phyloP scores from a whole-genome alignment of 2,113 vertebrate genomes.

The Microcebus jonahi region DNA sequence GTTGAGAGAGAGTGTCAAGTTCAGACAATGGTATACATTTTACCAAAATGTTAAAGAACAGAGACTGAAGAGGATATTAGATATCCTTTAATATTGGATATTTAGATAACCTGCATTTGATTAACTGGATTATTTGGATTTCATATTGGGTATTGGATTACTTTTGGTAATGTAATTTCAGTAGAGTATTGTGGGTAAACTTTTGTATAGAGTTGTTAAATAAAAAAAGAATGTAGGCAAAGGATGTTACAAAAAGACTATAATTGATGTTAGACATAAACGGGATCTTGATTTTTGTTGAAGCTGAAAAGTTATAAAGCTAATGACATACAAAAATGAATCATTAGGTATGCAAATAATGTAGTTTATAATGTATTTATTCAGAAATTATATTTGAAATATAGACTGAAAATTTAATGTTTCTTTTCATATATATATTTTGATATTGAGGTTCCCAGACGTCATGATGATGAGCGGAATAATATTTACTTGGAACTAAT shows the following conservation, averaged over 20 bases:
- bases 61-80: not conserved
- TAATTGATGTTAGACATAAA: not conserved
- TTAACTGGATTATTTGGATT: slow-evolving; percentile 3
- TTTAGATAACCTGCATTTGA: not conserved
- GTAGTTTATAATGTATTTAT: not conserved
- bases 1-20: slow-evolving; percentile 1
- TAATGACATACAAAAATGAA: not conserved
- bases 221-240: not conserved
- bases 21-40: not conserved
- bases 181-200: not conserved
- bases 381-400: slow-evolving; percentile 45
- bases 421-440: slow-evolving; percentile 28
- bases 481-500: slow-evolving; percentile 76
- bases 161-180: not conserved
- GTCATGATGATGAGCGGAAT: slow-evolving; percentile 76
- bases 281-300: slow-evolving; percentile 34
- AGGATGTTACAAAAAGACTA: not conserved
- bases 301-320: not conserved
- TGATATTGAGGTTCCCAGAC: slow-evolving; percentile 77
- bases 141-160: not conserved
- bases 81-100: not conserved
- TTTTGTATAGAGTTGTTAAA: not conserved
- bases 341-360: not conserved
- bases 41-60: not conserved
- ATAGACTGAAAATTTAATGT: not conserved